These are phyloP conservation scores for Sylvicapra grimmia DNA, from an alignment of 2,113 vertebrate species.

Conservation along the genomic window DNA sequence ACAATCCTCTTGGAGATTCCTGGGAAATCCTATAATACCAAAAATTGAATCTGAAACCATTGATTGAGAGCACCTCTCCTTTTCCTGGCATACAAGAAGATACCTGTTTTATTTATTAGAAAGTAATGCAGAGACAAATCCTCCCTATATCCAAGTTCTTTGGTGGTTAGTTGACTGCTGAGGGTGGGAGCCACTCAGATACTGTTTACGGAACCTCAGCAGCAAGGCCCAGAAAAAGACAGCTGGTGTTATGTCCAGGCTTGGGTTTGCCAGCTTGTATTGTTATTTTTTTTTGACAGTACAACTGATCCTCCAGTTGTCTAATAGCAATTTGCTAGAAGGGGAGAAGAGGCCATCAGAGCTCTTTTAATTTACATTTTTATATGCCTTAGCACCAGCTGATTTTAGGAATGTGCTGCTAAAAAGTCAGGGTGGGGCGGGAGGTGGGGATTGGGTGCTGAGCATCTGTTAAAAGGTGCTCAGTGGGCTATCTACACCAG, in stretches of 20 bases:
- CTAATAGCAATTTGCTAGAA: neutral
- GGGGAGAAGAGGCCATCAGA: neutral
- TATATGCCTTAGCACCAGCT: neutral
- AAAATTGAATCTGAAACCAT: neutral
- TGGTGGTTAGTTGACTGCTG: neutral
- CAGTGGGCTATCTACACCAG: neutral
- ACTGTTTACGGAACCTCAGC: neutral
- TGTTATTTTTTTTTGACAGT: neutral
- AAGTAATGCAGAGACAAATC: neutral
- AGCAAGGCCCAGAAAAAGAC: neutral
- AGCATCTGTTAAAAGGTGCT: neutral
- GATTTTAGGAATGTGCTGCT: conserved; percentile 14
- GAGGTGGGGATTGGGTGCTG: neutral
- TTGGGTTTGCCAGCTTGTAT: neutral
- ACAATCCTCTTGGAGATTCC: neutral
- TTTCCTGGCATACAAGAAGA: neutral
- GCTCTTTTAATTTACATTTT: conserved; percentile 39
- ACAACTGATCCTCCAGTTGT: conserved; percentile 28
- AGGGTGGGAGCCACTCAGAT: neutral
- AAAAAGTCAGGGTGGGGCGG: neutral
- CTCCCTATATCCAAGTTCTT: neutral
- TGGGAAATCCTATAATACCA: neutral
- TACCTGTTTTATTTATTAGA: neutral
- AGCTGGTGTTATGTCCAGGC: neutral
- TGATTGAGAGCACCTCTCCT: neutral